Base-by-base conservation (phyloP, 2,888 invertebrate species). In the Heliconius erato region DNA sequence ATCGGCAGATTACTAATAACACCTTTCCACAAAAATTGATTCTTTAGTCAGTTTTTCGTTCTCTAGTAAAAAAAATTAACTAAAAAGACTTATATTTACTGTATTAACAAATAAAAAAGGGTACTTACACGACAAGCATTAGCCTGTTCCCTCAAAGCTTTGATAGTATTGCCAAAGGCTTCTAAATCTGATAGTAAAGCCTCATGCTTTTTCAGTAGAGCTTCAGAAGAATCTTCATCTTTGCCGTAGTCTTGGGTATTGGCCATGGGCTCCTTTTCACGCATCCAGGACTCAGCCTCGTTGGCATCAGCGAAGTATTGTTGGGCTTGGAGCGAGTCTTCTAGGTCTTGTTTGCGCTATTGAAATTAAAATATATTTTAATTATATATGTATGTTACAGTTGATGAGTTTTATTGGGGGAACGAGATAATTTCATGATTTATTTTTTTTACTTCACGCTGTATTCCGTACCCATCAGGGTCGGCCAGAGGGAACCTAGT, bases 251-350 rank as follows among this genome's bases (percentile, higher is more conserved):
- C 99, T 82, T 98, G 98, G 81, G 98, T 98, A 88, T 98, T 98
- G n/a, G 99, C 99, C 92, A 99, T 98, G 0, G 99, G 99, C 89
- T 99, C 98, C 94, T 99, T 99, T 93, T 99, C 99, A 85, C 98
- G 98, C 98, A 99, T 99, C 99, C 99, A 99, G 0, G 99, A 98
- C 92, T 99, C 99, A 0, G 99, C 99, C 92, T 99, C 99, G 93
- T 99, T 99, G 12, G 99, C 99, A 96, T 99, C 99, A n/a, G 99
- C 99, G 93, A 99, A 99, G 96, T 99, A 99, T 91, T 99, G 99
- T 94, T 99, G 99, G 0, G 99, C 99, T 95, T 99, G 99, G 1
- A 99, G 97, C 0, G 99, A 99, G 94, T 99, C 99, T 89, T 99
- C 99, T 85, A 99, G 95, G 92, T 99, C 99, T 96, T 98, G 98